phyloP scores from a whole-genome alignment of 2,888 invertebrate species.

The Lasioglossum morio region DNA sequence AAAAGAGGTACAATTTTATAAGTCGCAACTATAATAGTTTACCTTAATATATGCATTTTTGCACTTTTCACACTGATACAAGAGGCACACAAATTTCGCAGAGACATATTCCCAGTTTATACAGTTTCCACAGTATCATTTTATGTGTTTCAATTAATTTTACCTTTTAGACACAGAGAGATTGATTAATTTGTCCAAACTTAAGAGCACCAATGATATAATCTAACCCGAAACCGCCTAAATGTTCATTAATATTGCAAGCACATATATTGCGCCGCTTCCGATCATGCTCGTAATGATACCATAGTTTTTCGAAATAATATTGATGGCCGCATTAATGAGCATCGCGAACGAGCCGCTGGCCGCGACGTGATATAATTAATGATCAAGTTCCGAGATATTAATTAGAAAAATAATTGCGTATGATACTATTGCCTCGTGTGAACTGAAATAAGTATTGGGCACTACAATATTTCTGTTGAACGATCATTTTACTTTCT shows the following conservation, averaged over 20 bases:
- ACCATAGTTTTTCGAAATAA: constrained; percentile 43
- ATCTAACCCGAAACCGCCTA: constrained; percentile 16
- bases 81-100: not conserved
- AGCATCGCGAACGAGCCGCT: constrained; percentile 37
- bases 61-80: not conserved
- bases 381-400: constrained; percentile 66
- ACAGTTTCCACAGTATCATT: not conserved
- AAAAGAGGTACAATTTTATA: not conserved
- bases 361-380: constrained; percentile 62
- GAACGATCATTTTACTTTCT: not conserved
- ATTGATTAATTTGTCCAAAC: constrained; percentile 11
- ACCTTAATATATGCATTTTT: not conserved
- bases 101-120: not conserved
- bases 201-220: not conserved
- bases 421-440: constrained; percentile 29
- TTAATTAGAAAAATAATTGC: constrained; percentile 69
- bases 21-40: not conserved
- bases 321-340: constrained; percentile 59
- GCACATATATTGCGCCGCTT: constrained; percentile 36
- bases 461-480: not conserved
- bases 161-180: not conserved
- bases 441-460: constrained; percentile 31
- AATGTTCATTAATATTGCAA: constrained; percentile 30
- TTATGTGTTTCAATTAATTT: not conserved
- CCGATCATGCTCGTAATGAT: constrained; percentile 36